These are phyloP conservation scores for Aegypius monachus DNA, from an alignment of 2,113 vertebrate species.

Conservation along the genomic window DNA sequence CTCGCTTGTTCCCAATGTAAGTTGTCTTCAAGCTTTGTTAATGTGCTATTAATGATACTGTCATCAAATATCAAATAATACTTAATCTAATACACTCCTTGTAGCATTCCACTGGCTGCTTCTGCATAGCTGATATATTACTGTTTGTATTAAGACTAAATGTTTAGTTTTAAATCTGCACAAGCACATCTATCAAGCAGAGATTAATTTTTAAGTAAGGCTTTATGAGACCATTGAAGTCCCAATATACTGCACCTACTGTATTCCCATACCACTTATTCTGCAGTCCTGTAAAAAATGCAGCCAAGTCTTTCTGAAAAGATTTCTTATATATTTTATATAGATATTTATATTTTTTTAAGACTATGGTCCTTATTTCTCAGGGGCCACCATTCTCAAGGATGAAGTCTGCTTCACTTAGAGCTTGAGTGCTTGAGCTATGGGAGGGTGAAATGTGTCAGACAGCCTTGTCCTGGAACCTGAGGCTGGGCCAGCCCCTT, in stretches of 20 bases:
- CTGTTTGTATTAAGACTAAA: conserved; percentile 8
- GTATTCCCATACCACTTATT: not conserved
- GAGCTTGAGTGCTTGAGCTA: not conserved
- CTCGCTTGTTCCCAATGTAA: not conserved
- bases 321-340: not conserved
- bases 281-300: not conserved
- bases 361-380: not conserved
- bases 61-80: conserved; percentile 39
- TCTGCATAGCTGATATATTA: not conserved
- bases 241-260: not conserved
- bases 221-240: not conserved
- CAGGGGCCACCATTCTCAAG: not conserved
- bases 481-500: not conserved
- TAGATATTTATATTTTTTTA: not conserved
- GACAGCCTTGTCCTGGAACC: not conserved
- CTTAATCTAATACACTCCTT: not conserved
- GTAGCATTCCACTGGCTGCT: not conserved
- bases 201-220: conserved; percentile 26
- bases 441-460: not conserved
- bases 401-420: not conserved
- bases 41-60: conserved; percentile 21
- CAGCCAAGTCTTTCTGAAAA: not conserved
- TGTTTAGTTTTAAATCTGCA: conserved; percentile 24
- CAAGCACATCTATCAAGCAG: not conserved
- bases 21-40: not conserved